Evolutionary conservation across 1,140 invertebrate genomes (phyloP).

Genomic region (Antheraea pernyi): DNA sequence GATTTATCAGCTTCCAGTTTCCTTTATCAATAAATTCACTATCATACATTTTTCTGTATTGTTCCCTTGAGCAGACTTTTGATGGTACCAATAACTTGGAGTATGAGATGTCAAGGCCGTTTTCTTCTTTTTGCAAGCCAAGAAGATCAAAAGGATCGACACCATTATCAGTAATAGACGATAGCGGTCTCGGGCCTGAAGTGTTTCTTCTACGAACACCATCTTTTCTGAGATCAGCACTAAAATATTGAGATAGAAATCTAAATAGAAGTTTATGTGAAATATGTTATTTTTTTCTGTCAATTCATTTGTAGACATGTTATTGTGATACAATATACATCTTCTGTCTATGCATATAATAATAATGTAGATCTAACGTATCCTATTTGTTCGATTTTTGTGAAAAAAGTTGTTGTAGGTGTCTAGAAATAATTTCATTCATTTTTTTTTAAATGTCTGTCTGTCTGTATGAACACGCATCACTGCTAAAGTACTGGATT

Average conservation of each 20-base stretch:
- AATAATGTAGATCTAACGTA: too few species aligned
- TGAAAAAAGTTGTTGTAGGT: too few species aligned
- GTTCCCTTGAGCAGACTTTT: slow-evolving; percentile 79
- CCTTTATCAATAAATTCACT: slow-evolving; percentile 79
- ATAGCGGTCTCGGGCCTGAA: slow-evolving; percentile 89
- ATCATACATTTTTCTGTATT: slow-evolving; percentile 77
- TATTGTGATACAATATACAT: too few species aligned
- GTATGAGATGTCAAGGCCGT: slow-evolving; percentile 93
- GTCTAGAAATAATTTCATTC: too few species aligned
- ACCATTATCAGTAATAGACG: slow-evolving; percentile 90
- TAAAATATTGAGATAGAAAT: slow-evolving; percentile 48
- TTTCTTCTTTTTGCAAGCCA: slow-evolving; percentile 89
- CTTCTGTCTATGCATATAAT: too few species aligned
- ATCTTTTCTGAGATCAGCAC: slow-evolving; percentile 87
- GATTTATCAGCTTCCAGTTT: slow-evolving; percentile 64
- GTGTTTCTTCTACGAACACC: slow-evolving; percentile 88
- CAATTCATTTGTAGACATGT: too few species aligned
- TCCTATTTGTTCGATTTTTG: too few species aligned
- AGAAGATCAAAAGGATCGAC: slow-evolving; percentile 92
- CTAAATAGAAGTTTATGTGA: too few species aligned
- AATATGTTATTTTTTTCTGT: too few species aligned
- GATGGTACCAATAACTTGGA: slow-evolving; percentile 90
- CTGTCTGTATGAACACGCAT: too few species aligned
- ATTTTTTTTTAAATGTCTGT: too few species aligned
- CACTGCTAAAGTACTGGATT: too few species aligned